A percentile compares a stretch with the other conserved stretches of the same genome.
These are phyloP conservation scores for Hyphantria cunea DNA, from an alignment of 1,140 invertebrate species.

Conservation along the genomic window DNA sequence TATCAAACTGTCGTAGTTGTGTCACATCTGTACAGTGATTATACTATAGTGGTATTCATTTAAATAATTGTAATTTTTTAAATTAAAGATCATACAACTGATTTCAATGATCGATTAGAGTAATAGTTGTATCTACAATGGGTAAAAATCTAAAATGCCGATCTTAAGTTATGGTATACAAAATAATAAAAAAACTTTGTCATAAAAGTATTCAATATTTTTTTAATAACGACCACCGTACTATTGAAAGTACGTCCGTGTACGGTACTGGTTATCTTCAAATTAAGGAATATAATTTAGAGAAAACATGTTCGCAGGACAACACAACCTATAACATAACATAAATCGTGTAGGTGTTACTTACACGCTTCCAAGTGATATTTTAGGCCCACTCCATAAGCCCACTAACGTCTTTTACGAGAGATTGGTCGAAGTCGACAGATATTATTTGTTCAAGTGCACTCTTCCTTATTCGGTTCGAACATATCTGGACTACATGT, in stretches of 20 bases:
- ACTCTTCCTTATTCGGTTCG: conserved; percentile 51
- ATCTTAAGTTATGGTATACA: too few species aligned
- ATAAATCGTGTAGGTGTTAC: conserved; percentile 36
- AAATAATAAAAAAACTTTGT: too few species aligned
- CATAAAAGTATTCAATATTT: too few species aligned
- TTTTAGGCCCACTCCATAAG: conserved; percentile 32
- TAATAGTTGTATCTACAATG: too few species aligned
- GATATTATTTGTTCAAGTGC: conserved; percentile 62
- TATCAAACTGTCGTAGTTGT: too few species aligned
- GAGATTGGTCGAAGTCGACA: conserved; percentile 39
- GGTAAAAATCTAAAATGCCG: too few species aligned
- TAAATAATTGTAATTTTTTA: too few species aligned
- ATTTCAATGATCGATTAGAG: too few species aligned
- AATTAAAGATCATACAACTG: too few species aligned
- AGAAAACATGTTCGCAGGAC: conserved; percentile 11
- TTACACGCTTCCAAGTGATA: conserved; percentile 25
- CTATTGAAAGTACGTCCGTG: neutral
- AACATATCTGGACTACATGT: conserved; percentile 34
- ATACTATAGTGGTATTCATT: too few species aligned
- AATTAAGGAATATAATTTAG: conserved; percentile 17
- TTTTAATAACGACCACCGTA: too few species aligned
- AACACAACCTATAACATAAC: conserved; percentile 22
- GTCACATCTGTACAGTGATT: too few species aligned
- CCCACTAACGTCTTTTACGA: conserved; percentile 39
- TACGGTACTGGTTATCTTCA: conserved; percentile 9